Evolutionary conservation across 1,140 invertebrate species (phyloP), one percentile per base, ranked within the genome.

Genomic region (Lanistes nyassanus): DNA sequence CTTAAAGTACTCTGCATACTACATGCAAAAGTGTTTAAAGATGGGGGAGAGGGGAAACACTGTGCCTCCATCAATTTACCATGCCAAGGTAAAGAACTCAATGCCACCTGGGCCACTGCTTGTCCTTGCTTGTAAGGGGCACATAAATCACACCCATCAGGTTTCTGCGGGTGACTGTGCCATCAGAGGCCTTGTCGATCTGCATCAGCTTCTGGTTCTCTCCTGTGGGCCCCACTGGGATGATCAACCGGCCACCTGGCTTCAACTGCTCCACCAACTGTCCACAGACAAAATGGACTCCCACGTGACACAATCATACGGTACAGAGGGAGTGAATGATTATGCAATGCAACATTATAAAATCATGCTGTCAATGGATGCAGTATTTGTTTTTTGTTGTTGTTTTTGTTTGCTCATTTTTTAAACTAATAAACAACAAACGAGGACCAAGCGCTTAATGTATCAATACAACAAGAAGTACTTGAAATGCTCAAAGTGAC

Each of bases 71-170:
- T 72, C 29, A 67, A 75, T 7, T 65, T 21, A 66, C 74, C 36
- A 76, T 82, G 85, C 78, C 80, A 80, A 56, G 68, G 29, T 5
- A 42, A 70, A 51, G 53, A 70, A 60, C 11, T 60, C 56, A 60
- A 21, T 42, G 70, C 79, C 81, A 87, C 85, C 82, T 89, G 70
- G 92, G 91, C 91, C 91, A 92, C 83, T 96, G 95, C 76, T 91
- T 89, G 29, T 93, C 91, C 89, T 94, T 94, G 88, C 98, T 97
- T 6, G 98, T 99, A 23, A 99, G 91, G 3, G 98, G 98, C 36
- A 99, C 98, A 90, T 98, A 99, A 68, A 98, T 94, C 0, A 99
- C 98, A 47, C 96, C 95, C 95, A 99, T 98, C 0, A 99, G 89
- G 26, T 92, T 92, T 82, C 93, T 94, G 67, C 93, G 91, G n/a